Evolutionary conservation across 2,113 vertebrate species (phyloP).

Genomic region (Zapus hudsonius): DNA sequence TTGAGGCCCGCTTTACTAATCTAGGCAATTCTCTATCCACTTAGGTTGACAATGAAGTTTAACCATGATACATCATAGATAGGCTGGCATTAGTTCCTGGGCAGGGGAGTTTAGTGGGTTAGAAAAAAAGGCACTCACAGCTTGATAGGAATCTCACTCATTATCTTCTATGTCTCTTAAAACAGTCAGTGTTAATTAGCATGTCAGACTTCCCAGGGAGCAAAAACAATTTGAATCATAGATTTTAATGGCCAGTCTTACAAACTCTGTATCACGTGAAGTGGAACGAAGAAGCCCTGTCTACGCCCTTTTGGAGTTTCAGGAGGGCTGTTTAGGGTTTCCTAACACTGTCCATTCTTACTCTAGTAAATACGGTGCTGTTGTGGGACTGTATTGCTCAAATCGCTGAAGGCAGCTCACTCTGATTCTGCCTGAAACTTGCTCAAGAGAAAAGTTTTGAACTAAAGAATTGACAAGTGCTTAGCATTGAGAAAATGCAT

Average conservation of each 20-base stretch:
- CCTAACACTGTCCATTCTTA: conserved; percentile 48
- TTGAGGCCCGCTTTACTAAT: background rate
- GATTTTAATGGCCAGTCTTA: conserved; percentile 48
- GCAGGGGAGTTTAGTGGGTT: conserved; percentile 3
- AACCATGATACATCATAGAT: background rate
- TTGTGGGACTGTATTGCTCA: conserved; percentile 68
- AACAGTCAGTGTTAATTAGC: conserved; percentile 53
- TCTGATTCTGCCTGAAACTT: conserved; percentile 25
- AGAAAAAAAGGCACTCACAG: conserved; percentile 30
- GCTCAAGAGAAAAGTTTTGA: conserved; percentile 38
- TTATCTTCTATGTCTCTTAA: conserved; percentile 62
- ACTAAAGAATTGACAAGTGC: background rate
- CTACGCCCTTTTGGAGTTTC: background rate
- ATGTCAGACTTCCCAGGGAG: background rate
- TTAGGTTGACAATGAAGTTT: background rate
- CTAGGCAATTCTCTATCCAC: background rate
- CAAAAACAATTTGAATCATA: conserved; percentile 46
- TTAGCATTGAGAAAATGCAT: background rate
- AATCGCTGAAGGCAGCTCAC: conserved; percentile 28
- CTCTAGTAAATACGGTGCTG: conserved; percentile 63
- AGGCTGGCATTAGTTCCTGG: background rate
- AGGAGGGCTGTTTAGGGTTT: conserved; percentile 54
- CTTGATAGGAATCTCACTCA: conserved; percentile 53
- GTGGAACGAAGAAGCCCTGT: background rate
- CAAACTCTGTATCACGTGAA: conserved; percentile 24